Evolutionary conservation across 2,113 vertebrate genomes (phyloP), one percentile per base, ranked within the genome.

Genomic region (Polypterus bichir): DNA sequence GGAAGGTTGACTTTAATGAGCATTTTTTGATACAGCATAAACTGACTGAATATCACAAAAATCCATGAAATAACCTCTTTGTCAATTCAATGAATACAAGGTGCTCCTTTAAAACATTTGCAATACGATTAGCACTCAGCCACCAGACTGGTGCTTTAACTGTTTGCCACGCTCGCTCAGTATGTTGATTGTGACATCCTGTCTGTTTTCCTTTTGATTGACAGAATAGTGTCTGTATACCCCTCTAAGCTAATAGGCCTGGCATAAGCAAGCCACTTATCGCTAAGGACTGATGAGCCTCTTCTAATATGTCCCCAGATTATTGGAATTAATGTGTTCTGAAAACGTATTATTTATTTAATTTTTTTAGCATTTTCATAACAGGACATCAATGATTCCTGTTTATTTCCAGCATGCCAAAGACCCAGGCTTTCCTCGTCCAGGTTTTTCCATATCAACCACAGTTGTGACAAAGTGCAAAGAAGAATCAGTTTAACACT

Each of bases 151-250:
- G 54, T 55, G 54, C 10, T 55, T 55, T 55, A 11, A 55, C 27
- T 11, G 54, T 55, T 10, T 55, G 54, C 7, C 54, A 55, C 5
- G 54, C 54, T 55, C 54, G 3, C 27, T 55, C 54, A 10, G 27
- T 55, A 10, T 55, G 54, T 11, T 55, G 54, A 55, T 9, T 55
- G 54, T 55, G 54, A 3, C 3, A 55, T 5, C 7, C 54, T n/a
- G 54, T n/a, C 5, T 55, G 54, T 55, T 55, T 55, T 55, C 5
- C 5, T 11, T 55, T n/a, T 55, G 54, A 55, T 55, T 55, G 54
- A 55, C 54, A 55, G 7, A 55, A 5, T 10, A 10, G 27, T 55
- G 54, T 11, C 54, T 55, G 27, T 27, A 55, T 7, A 55, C n/a
- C 54, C 10, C n/a, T 55, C 27, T 27, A 27, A 27, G 27, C 27